Percentiles rank a stretch among this genome's conserved stretches.
Conservation (phyloP, 1,140 invertebrate genomes). For the Sitodiplosis mosellana region DNA sequence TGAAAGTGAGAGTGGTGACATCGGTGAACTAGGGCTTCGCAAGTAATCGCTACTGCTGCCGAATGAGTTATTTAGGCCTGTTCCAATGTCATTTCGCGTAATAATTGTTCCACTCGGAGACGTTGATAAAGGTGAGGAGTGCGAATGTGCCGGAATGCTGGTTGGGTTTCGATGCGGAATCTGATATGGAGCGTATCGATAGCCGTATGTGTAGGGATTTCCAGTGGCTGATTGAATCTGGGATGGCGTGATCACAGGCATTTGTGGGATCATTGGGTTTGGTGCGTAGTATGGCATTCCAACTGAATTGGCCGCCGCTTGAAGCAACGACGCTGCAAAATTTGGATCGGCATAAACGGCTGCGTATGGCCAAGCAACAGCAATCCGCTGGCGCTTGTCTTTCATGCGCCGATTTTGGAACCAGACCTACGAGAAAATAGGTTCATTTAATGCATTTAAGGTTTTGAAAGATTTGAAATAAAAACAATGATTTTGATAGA, state of each 20-base stretch:
- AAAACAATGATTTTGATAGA: no score
- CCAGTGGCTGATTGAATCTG: slow-evolving; percentile 20
- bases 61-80: slow-evolving; percentile 15
- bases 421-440: slow-evolving; percentile 61
- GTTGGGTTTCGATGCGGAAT: slow-evolving; percentile 17
- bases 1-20: slow-evolving; percentile 21
- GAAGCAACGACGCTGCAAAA: slow-evolving; percentile 76
- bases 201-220: slow-evolving; percentile 23
- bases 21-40: slow-evolving; percentile 21
- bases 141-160: slow-evolving; percentile 5
- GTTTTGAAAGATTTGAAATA: no score
- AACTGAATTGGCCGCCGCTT: slow-evolving; percentile 59
- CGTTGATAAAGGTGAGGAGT: slow-evolving; percentile 7
- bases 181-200: slow-evolving; percentile 26
- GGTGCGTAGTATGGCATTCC: slow-evolving; percentile 38
- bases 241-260: slow-evolving; percentile 28
- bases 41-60: slow-evolving; percentile 6
- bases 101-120: slow-evolving; percentile 2
- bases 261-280: slow-evolving; percentile 26
- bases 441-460: slow-evolving; percentile 8
- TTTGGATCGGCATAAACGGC: slow-evolving; percentile 83
- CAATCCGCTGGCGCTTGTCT: slow-evolving; percentile 85
- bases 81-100: no score
- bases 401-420: slow-evolving; percentile 99
- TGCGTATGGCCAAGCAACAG: slow-evolving; percentile 84